Base-by-base conservation (phyloP, 2,888 invertebrate genomes). In the Cylindroiulus punctatus region DNA sequence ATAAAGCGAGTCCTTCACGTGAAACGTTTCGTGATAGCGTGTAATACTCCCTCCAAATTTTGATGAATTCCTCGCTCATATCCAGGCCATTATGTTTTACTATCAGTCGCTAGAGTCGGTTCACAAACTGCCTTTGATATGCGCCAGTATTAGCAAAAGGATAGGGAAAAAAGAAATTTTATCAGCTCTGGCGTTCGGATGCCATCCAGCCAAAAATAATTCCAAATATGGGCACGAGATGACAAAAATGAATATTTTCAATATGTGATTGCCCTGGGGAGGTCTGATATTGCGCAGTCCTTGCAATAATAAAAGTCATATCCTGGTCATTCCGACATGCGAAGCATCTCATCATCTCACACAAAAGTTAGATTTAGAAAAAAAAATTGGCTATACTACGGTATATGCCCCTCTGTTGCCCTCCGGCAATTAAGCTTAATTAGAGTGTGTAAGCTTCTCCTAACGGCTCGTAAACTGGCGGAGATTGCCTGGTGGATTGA, bases 21-120 rank as follows among this genome's bases (percentile, higher is more conserved):
- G 76, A 76, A 76, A 76, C 30, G 76, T 76, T 76, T 76, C 30
- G 76, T 76, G 76, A 30, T 76, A 30, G 76, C 76, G 76, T 30
- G 76, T 17, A 14, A 76, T 76, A 76, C 76, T 76, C 76, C 14
- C 26, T 17, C 76, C 76, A 76, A 76, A 30, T 76, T 76, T 76
- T 76, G 76, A 76, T 76, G 76, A 76, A 76, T 76, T 76, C 76
- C 30, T 30, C 76, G 76, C 76, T 76, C 76, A 76, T 76, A 76
- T 26, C 76, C 76, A 30, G 30, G 76, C 76, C 76, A 76, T 76
- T 76, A 76, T 76, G 76, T 76, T 76, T 76, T 76, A 76, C 76
- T 76, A 76, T 76, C 76, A 76, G 76, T 76, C 76, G 76, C 26
- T 30, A 30, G 26, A 76, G 76, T 3, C 76, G 26, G 30, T 76